Conservation (phyloP, 2,113 vertebrate species). For the Melanotaenia duboulayi region DNA sequence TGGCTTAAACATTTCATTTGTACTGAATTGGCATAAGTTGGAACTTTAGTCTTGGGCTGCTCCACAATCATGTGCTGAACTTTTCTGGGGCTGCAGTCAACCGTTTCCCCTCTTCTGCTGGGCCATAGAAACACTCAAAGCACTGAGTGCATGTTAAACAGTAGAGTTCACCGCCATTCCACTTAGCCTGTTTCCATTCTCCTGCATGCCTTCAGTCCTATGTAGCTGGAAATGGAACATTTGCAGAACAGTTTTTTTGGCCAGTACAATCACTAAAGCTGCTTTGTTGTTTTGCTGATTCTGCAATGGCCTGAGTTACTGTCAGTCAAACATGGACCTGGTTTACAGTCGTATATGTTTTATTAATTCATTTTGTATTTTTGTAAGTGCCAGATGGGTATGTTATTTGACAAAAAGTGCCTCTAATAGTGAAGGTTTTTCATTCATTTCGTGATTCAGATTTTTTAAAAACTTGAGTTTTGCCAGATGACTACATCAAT, state of each 20-base stretch:
- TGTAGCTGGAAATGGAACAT: slow-evolving; percentile 10
- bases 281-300: slow-evolving; percentile 53
- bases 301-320: slow-evolving; percentile 36
- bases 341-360: neutral
- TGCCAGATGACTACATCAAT: too few relatives aligned
- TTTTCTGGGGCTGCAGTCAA: slow-evolving; percentile 43
- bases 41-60: neutral
- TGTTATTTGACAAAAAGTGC: neutral
- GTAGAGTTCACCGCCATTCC: slow-evolving; percentile 55
- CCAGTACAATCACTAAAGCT: slow-evolving; percentile 14
- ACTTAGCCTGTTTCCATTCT: slow-evolving; percentile 32
- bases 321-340: slow-evolving; percentile 12
- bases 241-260: slow-evolving; percentile 13
- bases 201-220: slow-evolving; percentile 62
- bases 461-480: too few relatives aligned
- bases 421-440: too few relatives aligned
- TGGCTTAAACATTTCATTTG: slow-evolving; percentile 45
- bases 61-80: neutral
- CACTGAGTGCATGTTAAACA: slow-evolving; percentile 72
- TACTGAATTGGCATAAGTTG: slow-evolving; percentile 17
- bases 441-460: neutral
- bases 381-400: neutral
- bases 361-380: neutral
- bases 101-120: slow-evolving; percentile 80
- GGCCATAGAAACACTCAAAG: slow-evolving; percentile 61